Evolutionary conservation across 2,888 invertebrate genomes (phyloP).

Genomic region (Melanostoma mellinum): DNA sequence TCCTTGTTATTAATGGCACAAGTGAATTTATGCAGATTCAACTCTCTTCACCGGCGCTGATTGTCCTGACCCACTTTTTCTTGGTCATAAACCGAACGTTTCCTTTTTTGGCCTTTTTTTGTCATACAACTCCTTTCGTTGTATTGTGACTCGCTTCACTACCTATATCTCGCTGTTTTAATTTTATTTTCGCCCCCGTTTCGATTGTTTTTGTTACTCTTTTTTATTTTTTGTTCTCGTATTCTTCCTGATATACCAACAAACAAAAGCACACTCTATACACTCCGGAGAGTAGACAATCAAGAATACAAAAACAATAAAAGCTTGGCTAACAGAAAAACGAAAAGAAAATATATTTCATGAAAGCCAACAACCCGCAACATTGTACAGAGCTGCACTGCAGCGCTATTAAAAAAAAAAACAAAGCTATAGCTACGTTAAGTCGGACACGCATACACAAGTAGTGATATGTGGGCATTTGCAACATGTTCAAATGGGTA

Average conservation of each 20-base stretch:
- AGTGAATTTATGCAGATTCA: conserved; percentile 68
- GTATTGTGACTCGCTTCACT: background rate
- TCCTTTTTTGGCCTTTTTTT: conserved; percentile 27
- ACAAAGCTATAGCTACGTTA: conserved; percentile 34
- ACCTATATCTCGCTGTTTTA: background rate
- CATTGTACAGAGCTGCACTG: conserved; percentile 59
- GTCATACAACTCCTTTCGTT: conserved; percentile 43
- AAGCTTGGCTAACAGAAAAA: conserved; percentile 30
- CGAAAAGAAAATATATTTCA: conserved; percentile 11
- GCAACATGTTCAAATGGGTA: background rate
- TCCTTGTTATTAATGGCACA: conserved; percentile 66
- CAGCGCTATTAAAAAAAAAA: conserved; percentile 64
- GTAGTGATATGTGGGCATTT: background rate
- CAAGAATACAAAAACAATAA: conserved; percentile 51
- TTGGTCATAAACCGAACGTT: conserved; percentile 64
- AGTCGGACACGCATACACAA: conserved; percentile 23
- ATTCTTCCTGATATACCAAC: conserved; percentile 43
- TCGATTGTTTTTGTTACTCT: background rate
- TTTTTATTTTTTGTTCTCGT: conserved; percentile 45
- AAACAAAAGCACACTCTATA: conserved; percentile 50
- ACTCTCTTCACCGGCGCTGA: conserved; percentile 54
- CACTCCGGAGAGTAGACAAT: conserved; percentile 42
- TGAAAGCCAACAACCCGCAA: conserved; percentile 64
- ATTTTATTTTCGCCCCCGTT: conserved; percentile 11
- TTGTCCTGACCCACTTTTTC: conserved; percentile 68